These are phyloP conservation scores for Poeciliopsis paucimaculata DNA, from an alignment of 2,797 vertebrate genomes.

Conservation along the genomic window DNA sequence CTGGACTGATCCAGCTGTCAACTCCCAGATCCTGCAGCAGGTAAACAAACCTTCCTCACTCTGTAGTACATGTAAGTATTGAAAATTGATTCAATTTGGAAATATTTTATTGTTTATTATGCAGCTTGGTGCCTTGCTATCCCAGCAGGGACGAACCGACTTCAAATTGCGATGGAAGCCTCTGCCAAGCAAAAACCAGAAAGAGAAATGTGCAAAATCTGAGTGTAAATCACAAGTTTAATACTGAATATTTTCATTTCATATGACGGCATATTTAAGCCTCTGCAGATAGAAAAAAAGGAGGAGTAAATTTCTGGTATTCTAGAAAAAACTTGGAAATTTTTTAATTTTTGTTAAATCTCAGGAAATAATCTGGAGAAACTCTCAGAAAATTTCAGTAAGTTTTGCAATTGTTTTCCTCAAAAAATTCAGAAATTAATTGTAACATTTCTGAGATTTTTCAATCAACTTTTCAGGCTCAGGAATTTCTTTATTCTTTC, in stretches of 20 bases:
- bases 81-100: not conserved
- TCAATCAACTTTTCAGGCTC: no score
- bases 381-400: no score
- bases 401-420: no score
- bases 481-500: no score
- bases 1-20: not conserved
- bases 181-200: not conserved
- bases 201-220: not conserved
- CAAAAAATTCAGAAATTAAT: no score
- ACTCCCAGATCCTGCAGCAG: conserved; percentile 7
- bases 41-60: not conserved
- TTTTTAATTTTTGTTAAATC: no score
- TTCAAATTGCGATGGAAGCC: conserved; percentile 4
- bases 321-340: no score
- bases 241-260: not conserved
- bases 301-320: no score
- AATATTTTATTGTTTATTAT: not conserved
- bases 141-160: not conserved
- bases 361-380: no score
- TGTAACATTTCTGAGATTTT: no score
- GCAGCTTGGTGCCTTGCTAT: not conserved
- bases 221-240: not conserved
- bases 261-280: not conserved
- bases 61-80: not conserved
- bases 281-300: no score